These are phyloP conservation scores for Drosophila persimilis DNA, from an alignment of 1,140 invertebrate genomes.

Conservation along the genomic window DNA sequence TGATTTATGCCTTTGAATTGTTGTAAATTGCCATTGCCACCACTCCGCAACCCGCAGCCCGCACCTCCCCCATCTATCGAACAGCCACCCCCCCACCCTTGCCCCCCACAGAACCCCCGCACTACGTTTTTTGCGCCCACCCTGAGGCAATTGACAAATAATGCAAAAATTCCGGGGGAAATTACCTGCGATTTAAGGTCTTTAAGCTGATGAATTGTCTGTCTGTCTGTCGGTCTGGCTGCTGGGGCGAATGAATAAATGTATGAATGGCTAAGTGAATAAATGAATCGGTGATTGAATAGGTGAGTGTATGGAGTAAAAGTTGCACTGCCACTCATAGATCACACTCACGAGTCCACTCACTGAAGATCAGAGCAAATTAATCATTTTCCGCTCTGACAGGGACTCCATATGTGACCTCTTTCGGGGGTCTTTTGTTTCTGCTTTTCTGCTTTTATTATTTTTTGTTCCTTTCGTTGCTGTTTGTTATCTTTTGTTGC, in stretches of 20 bases:
- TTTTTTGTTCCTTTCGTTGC: conserved; percentile 8
- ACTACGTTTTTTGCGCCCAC: background rate
- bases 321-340: conserved; percentile 2
- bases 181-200: conserved; percentile 64
- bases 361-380: conserved; percentile 1
- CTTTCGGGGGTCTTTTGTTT: conserved; percentile 31
- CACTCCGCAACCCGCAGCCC: background rate
- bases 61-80: background rate
- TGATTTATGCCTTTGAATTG: conserved; percentile 78
- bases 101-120: too few species aligned
- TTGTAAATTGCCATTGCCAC: conserved; percentile 62
- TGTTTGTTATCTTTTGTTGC: conserved; percentile 70
- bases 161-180: conserved; percentile 67
- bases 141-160: conserved; percentile 69
- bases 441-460: background rate
- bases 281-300: conserved; percentile 18
- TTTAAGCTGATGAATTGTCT: conserved; percentile 47
- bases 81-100: background rate
- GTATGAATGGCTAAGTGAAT: conserved; percentile 2
- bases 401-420: conserved; percentile 37
- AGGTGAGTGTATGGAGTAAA: conserved; percentile 1
- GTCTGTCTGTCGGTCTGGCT: conserved; percentile 1
- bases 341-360: conserved; percentile 8
- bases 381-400: conserved; percentile 9
- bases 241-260: conserved; percentile 3